These are phyloP conservation scores for Ivindomyrus marchei DNA, from an alignment of 2,113 vertebrate species.

Conservation along the genomic window DNA sequence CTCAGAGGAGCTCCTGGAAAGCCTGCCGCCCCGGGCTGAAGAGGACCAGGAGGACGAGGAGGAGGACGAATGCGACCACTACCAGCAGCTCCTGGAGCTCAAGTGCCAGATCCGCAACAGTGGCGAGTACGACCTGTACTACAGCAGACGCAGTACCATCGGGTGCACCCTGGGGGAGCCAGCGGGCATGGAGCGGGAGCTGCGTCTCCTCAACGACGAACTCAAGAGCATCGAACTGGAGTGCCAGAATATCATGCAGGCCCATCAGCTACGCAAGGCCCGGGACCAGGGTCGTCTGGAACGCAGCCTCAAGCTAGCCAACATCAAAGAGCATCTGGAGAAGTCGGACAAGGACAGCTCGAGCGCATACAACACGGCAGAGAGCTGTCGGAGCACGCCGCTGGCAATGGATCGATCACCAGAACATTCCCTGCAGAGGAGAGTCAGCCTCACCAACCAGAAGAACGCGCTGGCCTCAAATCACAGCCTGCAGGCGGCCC, in stretches of 20 bases:
- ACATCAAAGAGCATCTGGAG: slow-evolving; percentile 79
- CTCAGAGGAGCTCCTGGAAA: slow-evolving; percentile 60
- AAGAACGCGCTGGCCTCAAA: slow-evolving; percentile 64
- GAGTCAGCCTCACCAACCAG: slow-evolving; percentile 82
- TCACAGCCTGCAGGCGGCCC: slow-evolving; percentile 55
- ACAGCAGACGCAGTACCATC: slow-evolving; percentile 81
- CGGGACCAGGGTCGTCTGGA: slow-evolving; percentile 65
- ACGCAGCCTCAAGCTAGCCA: slow-evolving; percentile 62
- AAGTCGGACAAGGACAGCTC: slow-evolving; percentile 97
- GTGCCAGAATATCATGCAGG: slow-evolving; percentile 95
- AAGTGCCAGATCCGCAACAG: slow-evolving; percentile 90
- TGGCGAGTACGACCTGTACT: slow-evolving; percentile 86
- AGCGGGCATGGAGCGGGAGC: slow-evolving; percentile 77
- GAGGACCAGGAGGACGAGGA: slow-evolving; percentile 54
- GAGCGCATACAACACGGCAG: slow-evolving; percentile 92
- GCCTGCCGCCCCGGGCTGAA: slow-evolving; percentile 45
- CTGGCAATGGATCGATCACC: slow-evolving; percentile 76
- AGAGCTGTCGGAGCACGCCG: slow-evolving; percentile 83
- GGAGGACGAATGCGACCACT: slow-evolving; percentile 75
- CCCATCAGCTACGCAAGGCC: slow-evolving; percentile 74
- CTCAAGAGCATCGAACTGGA: slow-evolving; percentile 88
- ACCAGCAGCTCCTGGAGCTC: slow-evolving; percentile 85
- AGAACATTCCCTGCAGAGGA: slow-evolving; percentile 81
- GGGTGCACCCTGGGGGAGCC: slow-evolving; percentile 72
- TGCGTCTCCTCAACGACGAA: slow-evolving; percentile 90